phyloP scores from a whole-genome alignment of 1,140 invertebrate genomes.

The Pemphigus obesinymphae region DNA sequence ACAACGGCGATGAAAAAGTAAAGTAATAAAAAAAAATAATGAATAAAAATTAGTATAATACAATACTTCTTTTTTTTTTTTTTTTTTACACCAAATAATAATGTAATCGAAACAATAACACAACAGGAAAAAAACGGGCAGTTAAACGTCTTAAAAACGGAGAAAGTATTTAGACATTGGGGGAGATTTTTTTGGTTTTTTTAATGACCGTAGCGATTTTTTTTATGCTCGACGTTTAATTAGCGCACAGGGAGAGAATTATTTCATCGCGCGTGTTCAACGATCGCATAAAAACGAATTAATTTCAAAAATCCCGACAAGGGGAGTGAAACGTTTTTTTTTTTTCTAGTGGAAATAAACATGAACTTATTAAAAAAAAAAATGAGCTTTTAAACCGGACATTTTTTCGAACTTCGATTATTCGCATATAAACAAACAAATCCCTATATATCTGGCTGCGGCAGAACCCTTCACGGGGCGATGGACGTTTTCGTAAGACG shows the following conservation, averaged over 20 bases:
- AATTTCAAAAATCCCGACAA: conserved; percentile 4
- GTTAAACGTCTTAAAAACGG: neutral
- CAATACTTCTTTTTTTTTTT: too few relatives aligned
- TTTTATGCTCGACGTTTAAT: conserved; percentile 31
- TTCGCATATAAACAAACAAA: conserved; percentile 22
- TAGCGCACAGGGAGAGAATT: conserved; percentile 2
- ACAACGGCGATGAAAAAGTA: conserved; percentile 19
- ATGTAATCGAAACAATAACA: neutral
- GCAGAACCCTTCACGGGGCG: neutral
- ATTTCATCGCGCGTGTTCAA: too few relatives aligned
- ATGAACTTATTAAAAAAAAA: neutral
- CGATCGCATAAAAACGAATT: conserved; percentile 29
- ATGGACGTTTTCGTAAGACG: neutral
- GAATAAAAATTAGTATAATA: neutral
- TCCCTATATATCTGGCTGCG: too few relatives aligned
- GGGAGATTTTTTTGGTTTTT: conserved; percentile 27
- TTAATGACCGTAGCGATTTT: conserved; percentile 22
- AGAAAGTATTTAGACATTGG: conserved; percentile 4
- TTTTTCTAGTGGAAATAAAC: neutral
- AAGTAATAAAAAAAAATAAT: neutral
- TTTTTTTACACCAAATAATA: conserved; percentile 18
- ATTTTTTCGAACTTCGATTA: conserved; percentile 22
- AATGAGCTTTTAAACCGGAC: neutral
- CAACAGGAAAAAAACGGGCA: too few relatives aligned
- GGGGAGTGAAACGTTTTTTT: conserved; percentile 17